These are phyloP conservation scores for Pseudorasbora parva DNA, from an alignment of 2,113 vertebrate species.

Conservation along the genomic window DNA sequence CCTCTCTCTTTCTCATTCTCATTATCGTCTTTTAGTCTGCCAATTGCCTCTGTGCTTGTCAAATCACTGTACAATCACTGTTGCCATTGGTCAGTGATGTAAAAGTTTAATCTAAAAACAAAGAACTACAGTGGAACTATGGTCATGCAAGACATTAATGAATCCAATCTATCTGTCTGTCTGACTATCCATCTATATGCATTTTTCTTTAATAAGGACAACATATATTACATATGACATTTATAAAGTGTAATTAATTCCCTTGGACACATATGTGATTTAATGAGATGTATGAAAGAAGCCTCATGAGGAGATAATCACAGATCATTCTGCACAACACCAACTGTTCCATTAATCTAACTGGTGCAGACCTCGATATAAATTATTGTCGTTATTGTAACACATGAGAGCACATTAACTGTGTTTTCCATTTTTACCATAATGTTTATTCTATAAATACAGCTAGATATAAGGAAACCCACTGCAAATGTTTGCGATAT, in stretches of 20 bases:
- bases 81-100: slow-evolving; percentile 6
- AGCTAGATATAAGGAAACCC: neutral
- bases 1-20: neutral
- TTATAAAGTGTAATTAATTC: neutral
- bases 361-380: neutral
- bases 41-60: neutral
- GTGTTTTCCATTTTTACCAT: neutral
- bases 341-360: neutral
- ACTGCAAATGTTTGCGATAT: neutral
- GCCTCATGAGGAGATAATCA: neutral
- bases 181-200: no score
- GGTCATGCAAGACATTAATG: neutral
- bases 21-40: neutral
- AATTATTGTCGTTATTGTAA: neutral
- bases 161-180: no score
- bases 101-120: neutral
- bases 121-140: neutral
- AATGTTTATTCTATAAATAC: neutral
- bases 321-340: neutral
- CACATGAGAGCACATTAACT: neutral
- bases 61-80: neutral
- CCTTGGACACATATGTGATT: neutral
- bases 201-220: neutral
- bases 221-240: neutral
- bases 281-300: no score